Conservation (phyloP, 1,140 invertebrate genomes). For the Bathynomus jamesi region DNA sequence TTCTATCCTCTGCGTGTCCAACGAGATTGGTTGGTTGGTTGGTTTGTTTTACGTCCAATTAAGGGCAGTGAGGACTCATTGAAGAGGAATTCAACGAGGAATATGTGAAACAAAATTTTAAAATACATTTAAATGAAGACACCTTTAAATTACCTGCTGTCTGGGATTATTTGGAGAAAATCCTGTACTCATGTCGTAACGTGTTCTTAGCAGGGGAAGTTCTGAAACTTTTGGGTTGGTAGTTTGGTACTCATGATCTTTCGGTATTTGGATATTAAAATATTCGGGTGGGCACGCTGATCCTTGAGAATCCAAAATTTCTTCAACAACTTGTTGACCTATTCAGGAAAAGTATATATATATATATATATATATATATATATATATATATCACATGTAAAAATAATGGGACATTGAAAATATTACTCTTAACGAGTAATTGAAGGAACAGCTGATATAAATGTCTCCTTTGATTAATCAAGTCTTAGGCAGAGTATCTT, state of each 20-base stretch:
- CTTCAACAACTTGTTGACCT: constrained; percentile 57
- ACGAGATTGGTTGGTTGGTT: no score
- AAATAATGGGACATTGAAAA: no score
- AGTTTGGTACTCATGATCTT: constrained; percentile 42
- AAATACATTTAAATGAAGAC: no score
- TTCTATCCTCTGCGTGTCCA: no score
- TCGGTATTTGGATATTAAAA: constrained; percentile 51
- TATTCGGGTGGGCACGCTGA: constrained; percentile 53
- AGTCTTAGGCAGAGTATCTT: no score
- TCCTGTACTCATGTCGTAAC: constrained; percentile 48
- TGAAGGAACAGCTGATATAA: no score
- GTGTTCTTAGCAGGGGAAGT: constrained; percentile 46
- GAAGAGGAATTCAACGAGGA: no score
- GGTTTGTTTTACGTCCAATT: no score
- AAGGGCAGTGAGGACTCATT: no score
- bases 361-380: background rate
- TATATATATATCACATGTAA: background rate
- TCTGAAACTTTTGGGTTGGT: constrained; percentile 41
- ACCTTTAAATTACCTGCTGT: constrained; percentile 50
- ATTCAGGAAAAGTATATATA: constrained; percentile 12
- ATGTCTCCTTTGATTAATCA: no score
- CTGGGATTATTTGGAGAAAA: constrained; percentile 51
- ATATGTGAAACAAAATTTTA: no score
- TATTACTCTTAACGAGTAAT: no score
- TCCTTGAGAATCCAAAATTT: constrained; percentile 55